Percentiles rank a stretch among this genome's conserved stretches.
phyloP scores from a whole-genome alignment of 2,888 invertebrate species.

The Danaus chrysippus region DNA sequence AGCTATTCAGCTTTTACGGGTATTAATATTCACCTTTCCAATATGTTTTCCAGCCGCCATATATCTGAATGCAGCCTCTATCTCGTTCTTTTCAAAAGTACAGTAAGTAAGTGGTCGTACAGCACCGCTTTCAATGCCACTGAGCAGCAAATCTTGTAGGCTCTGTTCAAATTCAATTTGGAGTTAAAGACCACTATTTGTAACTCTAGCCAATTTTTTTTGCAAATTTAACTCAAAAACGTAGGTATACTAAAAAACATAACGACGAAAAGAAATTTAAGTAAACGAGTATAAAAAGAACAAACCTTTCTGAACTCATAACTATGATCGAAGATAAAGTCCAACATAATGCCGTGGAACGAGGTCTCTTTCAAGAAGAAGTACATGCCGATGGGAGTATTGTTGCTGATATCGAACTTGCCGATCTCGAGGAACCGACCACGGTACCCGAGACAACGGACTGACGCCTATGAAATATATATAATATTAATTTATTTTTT shows the following conservation, averaged over 20 bases:
- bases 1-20: constrained; percentile 8
- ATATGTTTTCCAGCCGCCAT: constrained; percentile 85
- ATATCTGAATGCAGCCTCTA: constrained; percentile 81
- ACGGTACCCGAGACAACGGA: constrained; percentile 73
- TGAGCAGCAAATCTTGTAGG: constrained; percentile 77
- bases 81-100: constrained; percentile 77
- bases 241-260: no score
- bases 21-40: constrained; percentile 74
- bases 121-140: constrained; percentile 81
- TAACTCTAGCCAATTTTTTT: no score
- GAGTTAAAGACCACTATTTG: no score
- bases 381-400: constrained; percentile 83
- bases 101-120: constrained; percentile 82
- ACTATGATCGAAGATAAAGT: constrained; percentile 68
- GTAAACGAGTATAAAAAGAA: no score
- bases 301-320: constrained; percentile 60
- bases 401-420: constrained; percentile 86
- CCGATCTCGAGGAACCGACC: constrained; percentile 89
- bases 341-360: constrained; percentile 77
- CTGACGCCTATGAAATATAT: constrained; percentile 56
- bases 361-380: constrained; percentile 81
- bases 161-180: constrained; percentile 42
- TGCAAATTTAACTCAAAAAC: no score
- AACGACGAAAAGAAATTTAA: no score
- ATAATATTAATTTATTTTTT: neutral